Percentiles rank a stretch among this genome's conserved stretches.
Conservation (phyloP, 2,888 invertebrate genomes). For the Hymenopus coronatus region DNA sequence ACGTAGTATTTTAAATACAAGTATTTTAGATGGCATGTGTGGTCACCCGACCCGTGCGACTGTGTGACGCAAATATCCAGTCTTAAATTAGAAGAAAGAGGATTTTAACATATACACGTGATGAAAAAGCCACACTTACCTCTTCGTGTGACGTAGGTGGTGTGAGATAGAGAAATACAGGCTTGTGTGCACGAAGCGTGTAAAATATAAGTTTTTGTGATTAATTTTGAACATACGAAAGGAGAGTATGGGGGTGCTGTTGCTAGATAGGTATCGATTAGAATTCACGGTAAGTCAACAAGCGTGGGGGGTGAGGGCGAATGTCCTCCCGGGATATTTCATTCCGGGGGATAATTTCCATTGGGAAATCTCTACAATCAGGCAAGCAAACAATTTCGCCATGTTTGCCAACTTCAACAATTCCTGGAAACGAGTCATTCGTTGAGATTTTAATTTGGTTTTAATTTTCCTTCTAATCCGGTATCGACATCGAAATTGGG, state of each 20-base stretch:
- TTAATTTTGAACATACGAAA: neutral
- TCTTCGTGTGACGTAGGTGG: no score
- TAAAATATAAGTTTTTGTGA: neutral
- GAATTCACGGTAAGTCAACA: neutral
- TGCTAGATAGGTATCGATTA: neutral
- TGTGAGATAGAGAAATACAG: no score
- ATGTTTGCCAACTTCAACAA: neutral
- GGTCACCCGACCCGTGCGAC: no score
- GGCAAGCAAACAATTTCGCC: conserved; percentile 15
- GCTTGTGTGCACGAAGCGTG: neutral
- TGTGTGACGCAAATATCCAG: no score
- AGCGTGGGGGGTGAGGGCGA: neutral
- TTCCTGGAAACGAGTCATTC: neutral
- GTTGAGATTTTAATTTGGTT: neutral
- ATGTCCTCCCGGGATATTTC: conserved; percentile 12
- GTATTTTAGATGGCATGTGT: no score
- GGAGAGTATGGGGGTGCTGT: neutral
- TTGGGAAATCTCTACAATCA: conserved; percentile 30
- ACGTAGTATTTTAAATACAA: no score
- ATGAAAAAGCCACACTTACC: no score
- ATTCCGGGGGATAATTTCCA: conserved; percentile 28
- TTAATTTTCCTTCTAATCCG: neutral
- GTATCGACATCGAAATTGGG: neutral
- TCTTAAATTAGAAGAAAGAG: no score
- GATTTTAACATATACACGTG: no score